Evolutionary conservation across 1,140 invertebrate species (phyloP).

Genomic region (Laupala kohalensis): DNA sequence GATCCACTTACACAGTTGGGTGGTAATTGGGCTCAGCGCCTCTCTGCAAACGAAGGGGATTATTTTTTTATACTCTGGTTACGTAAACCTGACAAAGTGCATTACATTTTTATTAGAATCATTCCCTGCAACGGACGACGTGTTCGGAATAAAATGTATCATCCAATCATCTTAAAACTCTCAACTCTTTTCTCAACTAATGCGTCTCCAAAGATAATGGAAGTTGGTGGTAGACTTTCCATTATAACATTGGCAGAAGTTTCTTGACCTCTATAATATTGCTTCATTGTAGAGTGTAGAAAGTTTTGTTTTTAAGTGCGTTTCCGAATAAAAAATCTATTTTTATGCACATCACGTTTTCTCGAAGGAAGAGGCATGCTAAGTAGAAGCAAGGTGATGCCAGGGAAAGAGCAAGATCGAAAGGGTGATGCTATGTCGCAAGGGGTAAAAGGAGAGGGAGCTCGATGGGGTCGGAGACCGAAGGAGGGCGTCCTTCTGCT

Average conservation of each 20-base stretch:
- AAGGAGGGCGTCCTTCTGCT: background rate
- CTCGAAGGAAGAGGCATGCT: background rate
- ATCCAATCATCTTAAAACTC: background rate
- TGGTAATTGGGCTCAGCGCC: no score
- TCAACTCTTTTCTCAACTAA: background rate
- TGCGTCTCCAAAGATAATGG: background rate
- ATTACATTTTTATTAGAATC: background rate
- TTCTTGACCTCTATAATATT: background rate
- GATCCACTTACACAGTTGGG: no score
- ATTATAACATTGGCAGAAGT: background rate
- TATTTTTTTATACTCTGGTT: no score
- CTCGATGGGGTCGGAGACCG: background rate
- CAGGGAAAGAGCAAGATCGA: background rate
- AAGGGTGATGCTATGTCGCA: background rate
- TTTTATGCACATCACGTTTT: conserved; percentile 6
- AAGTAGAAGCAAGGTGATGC: background rate
- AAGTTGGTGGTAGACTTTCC: background rate
- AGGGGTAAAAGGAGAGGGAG: background rate
- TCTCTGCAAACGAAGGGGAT: no score
- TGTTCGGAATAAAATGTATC: background rate
- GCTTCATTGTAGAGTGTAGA: background rate
- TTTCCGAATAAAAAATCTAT: conserved; percentile 6
- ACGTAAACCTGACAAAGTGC: background rate
- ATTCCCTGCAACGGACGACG: background rate
- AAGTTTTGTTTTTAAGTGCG: background rate